Evolutionary conservation across 2,797 vertebrate genomes (phyloP).

Genomic region (Ceryle rudis): DNA sequence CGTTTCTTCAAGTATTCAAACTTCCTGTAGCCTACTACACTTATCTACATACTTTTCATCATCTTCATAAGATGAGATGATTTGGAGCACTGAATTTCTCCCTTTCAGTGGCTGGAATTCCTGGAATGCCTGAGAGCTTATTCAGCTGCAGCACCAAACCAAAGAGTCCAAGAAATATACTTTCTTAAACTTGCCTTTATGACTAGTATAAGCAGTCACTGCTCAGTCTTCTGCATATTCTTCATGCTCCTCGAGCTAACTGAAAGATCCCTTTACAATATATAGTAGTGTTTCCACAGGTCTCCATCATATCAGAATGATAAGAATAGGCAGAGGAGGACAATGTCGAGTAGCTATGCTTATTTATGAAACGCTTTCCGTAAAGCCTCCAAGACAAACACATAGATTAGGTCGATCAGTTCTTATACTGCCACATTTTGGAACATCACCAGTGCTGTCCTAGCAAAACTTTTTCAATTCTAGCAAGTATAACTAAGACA

Average conservation of each 20-base stretch:
- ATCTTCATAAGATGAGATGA: background rate
- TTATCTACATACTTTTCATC: background rate
- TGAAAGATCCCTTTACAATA: background rate
- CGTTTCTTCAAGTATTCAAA: background rate
- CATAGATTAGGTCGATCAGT: background rate
- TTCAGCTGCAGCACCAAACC: background rate
- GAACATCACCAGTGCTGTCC: background rate
- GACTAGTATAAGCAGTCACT: background rate
- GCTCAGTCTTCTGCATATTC: background rate
- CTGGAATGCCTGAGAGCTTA: background rate
- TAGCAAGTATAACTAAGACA: background rate
- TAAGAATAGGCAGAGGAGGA: background rate
- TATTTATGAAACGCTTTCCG: background rate
- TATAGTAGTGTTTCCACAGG: background rate
- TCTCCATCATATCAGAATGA: background rate
- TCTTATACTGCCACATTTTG: background rate
- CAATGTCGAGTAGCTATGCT: accelerated
- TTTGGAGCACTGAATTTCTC: background rate
- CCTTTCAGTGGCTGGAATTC: background rate
- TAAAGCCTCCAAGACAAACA: background rate
- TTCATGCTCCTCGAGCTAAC: background rate
- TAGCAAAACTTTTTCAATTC: background rate
- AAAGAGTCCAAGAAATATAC: background rate
- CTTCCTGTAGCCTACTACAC: background rate
- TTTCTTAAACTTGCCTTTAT: background rate